Percentiles rank a stretch among this genome's conserved stretches.
Conservation (phyloP, 2,888 invertebrate species). For the Archaeoteleia sp. region DNA sequence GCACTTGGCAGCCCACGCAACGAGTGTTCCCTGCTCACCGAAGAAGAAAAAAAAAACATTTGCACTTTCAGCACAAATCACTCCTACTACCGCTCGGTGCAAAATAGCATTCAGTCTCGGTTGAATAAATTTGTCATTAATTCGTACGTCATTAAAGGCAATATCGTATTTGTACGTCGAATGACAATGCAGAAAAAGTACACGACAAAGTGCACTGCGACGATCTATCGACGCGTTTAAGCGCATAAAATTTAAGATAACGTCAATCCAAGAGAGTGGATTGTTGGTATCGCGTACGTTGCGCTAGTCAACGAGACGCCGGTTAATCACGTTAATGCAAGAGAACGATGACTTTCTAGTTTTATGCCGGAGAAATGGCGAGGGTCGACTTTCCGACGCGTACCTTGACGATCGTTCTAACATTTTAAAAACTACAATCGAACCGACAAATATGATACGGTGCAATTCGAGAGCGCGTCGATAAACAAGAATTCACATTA, state of each 20-base stretch:
- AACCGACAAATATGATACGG: no score
- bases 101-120: no score
- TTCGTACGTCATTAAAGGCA: no score
- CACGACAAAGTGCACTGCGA: slow-evolving; percentile 50
- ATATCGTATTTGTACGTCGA: no score
- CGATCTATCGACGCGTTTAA: slow-evolving; percentile 53
- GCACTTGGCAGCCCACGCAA: slow-evolving; percentile 9
- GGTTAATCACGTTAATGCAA: slow-evolving; percentile 50
- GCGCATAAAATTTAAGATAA: slow-evolving; percentile 52
- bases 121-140: no score
- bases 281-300: slow-evolving; percentile 45
- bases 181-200: slow-evolving; percentile 26
- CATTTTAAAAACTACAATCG: no score
- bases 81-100: no score
- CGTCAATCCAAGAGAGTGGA: slow-evolving; percentile 49
- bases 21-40: no score
- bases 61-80: no score
- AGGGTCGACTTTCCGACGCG: slow-evolving; percentile 27
- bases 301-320: slow-evolving; percentile 50
- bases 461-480: no score
- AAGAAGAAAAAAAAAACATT: no score
- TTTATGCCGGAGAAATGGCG: slow-evolving; percentile 32
- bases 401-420: slow-evolving; percentile 41
- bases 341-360: slow-evolving; percentile 52
- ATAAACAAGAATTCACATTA: no score